Base-by-base conservation (phyloP, 2,113 vertebrate genomes). In the Eurystomus gularis region DNA sequence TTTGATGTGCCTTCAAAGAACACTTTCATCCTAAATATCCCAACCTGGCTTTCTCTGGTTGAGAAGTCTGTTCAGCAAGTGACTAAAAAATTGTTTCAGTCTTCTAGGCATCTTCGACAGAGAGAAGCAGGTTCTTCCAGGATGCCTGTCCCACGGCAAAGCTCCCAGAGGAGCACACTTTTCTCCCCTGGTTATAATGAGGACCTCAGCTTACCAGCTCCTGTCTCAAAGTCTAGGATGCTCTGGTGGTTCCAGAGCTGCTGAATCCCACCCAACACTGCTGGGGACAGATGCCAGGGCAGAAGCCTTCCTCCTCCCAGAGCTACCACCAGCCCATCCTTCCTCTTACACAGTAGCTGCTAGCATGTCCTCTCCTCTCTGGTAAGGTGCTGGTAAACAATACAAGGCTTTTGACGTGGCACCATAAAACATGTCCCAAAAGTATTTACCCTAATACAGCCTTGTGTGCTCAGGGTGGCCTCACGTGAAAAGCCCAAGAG, bases 361-460 rank as follows among this genome's bases (percentile, higher is more conserved):
- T 55, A 60, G 13, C 4, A 6, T 2, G 2, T 40, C 71, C n/a
- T 72, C 52, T 70, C 46, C 39, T 14, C 49, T 78, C 40, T 25
- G 17, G 28, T 61, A 94, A 75, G 48, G 35, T 71, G 42, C 64
- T 20, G 21, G n/a, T 58, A 68, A 93, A 90, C 35, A 81, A n/a
- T 35, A 31, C 46, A 35, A 48, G 20, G 26, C 17, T 83, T 95
- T 81, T 88, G 68, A 77, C 51, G 58, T 11, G 31, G 79, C 76
- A 86, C 57, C 83, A 78, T 89, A 93, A 94, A 96, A 86, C 5
- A 86, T 4, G 25, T 66, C 88, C 69, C 69, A 65, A 73, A 95
- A 82, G 35, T 79, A 91, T 88, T 93, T 91, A 78, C 76, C 93
- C 90, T 92, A 77, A 88, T 72, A 83, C n/a, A 91, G 75, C 71